phyloP scores from a whole-genome alignment of 2,113 vertebrate genomes.

The Malurus cyaneus region DNA sequence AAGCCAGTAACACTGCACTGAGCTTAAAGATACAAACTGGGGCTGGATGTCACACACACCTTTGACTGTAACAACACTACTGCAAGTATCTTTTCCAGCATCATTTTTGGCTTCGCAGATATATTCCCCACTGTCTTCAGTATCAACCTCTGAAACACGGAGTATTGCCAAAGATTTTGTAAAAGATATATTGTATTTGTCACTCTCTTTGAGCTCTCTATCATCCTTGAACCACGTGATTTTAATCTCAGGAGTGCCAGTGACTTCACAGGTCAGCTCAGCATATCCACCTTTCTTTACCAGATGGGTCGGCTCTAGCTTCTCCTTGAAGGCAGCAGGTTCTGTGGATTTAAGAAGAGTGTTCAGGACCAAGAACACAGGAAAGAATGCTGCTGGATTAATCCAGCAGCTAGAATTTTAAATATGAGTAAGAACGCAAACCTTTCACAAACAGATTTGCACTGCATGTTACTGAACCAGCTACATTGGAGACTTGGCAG shows the following conservation, averaged over 20 bases:
- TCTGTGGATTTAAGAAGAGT: slow-evolving; percentile 82
- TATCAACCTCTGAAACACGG: slow-evolving; percentile 70
- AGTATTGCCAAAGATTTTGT: slow-evolving; percentile 80
- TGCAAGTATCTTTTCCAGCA: slow-evolving; percentile 90
- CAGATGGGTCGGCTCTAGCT: slow-evolving; percentile 84
- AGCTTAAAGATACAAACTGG: neutral
- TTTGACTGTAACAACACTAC: slow-evolving; percentile 90
- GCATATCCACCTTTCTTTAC: slow-evolving; percentile 80
- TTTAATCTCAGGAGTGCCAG: slow-evolving; percentile 89
- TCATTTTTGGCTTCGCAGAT: slow-evolving; percentile 92
- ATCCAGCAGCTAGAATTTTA: slow-evolving; percentile 10
- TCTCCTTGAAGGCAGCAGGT: slow-evolving; percentile 88
- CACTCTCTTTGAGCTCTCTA: slow-evolving; percentile 82
- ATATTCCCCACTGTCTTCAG: slow-evolving; percentile 90
- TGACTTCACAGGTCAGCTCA: slow-evolving; percentile 86
- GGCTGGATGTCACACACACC: slow-evolving; percentile 78
- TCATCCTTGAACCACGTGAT: slow-evolving; percentile 93
- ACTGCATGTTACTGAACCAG: slow-evolving; percentile 87
- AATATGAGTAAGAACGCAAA: slow-evolving; percentile 70
- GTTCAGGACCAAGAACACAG: slow-evolving; percentile 41
- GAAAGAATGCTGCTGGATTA: slow-evolving; percentile 9
- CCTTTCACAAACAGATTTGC: slow-evolving; percentile 95
- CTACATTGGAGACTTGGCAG: slow-evolving; percentile 90
- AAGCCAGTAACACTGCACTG: neutral
- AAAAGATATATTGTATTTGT: slow-evolving; percentile 79